phyloP scores from a whole-genome alignment of 2,797 vertebrate species.

The Dallia pectoralis region DNA sequence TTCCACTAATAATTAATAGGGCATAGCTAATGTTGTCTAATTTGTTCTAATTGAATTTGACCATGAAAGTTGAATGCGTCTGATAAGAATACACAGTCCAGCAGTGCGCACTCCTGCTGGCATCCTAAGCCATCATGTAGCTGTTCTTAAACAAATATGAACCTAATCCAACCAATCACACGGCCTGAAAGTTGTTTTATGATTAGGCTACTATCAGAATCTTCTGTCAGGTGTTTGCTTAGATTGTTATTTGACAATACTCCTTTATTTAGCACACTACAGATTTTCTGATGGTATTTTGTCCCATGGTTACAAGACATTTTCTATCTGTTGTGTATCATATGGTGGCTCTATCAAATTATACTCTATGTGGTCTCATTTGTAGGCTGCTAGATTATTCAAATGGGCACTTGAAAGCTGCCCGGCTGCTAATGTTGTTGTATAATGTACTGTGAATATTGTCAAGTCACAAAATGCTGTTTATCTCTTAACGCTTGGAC shows the following conservation, averaged over 20 bases:
- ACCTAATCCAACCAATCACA: neutral
- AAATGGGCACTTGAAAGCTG: constrained; percentile 4
- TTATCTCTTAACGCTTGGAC: constrained; percentile 7
- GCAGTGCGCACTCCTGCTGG: neutral
- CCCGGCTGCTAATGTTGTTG: neutral
- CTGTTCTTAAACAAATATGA: constrained; percentile 5
- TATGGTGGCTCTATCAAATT: neutral
- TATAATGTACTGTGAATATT: constrained; percentile 17
- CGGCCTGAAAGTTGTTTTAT: neutral
- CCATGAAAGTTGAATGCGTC: constrained; percentile 34
- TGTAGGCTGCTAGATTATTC: neutral
- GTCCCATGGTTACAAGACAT: neutral
- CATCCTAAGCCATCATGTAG: neutral
- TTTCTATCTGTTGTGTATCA: neutral
- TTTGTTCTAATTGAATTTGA: constrained; percentile 55
- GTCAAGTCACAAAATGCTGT: constrained; percentile 12
- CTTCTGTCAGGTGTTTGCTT: neutral
- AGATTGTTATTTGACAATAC: neutral
- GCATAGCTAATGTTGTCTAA: constrained; percentile 57
- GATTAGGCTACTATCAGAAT: neutral
- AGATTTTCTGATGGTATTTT: neutral
- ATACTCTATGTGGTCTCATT: constrained; percentile 2
- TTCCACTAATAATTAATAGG: constrained; percentile 48
- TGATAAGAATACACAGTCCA: constrained; percentile 25
- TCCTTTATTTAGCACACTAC: neutral